These are phyloP conservation scores for Rhopalosiphum padi DNA, from an alignment of 1,140 invertebrate genomes.

Conservation along the genomic window DNA sequence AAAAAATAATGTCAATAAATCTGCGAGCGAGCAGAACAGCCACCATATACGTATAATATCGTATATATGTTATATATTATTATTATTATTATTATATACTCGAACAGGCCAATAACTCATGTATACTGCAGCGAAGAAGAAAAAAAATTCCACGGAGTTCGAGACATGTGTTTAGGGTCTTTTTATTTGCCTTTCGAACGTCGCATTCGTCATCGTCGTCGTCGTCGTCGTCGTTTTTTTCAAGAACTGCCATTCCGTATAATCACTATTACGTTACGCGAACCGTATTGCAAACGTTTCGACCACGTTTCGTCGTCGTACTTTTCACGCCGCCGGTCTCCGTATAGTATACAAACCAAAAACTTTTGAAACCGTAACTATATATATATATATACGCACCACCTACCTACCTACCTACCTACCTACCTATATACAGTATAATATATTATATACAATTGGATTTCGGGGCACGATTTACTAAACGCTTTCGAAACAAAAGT, in stretches of 20 bases:
- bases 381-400: not conserved
- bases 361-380: not conserved
- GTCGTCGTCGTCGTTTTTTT: not conserved
- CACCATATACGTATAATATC: not conserved
- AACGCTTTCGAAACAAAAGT: not conserved
- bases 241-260: not conserved
- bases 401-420: not conserved
- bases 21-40: not conserved
- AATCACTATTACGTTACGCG: not conserved
- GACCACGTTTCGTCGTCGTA: not conserved
- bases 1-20: conserved; percentile 31
- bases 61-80: not conserved
- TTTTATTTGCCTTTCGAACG: not conserved
- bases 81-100: not conserved
- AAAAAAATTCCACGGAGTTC: not conserved
- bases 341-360: not conserved
- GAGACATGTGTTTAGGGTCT: not conserved
- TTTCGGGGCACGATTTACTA: not conserved
- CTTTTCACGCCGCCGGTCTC: not conserved
- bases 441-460: conserved; percentile 14
- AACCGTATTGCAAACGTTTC: not conserved
- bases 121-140: not conserved
- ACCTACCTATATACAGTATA: not conserved
- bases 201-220: not conserved
- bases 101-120: not conserved